These are phyloP conservation scores for Lathronympha strigana DNA, from an alignment of 2,888 invertebrate species.

Conservation along the genomic window DNA sequence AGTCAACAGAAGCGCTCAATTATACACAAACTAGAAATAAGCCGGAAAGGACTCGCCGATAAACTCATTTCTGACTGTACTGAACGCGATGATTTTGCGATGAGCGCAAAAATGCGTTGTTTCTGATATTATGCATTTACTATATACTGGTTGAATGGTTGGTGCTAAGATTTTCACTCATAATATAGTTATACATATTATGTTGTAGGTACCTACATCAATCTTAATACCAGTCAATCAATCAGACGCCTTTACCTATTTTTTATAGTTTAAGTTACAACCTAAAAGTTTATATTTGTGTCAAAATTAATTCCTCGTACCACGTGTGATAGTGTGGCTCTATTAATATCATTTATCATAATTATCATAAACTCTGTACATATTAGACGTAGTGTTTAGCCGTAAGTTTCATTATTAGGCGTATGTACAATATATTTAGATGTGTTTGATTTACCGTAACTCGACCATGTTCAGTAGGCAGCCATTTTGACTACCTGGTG, in stretches of 20 bases:
- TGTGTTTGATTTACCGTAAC: conserved; percentile 75
- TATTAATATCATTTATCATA: conserved; percentile 54
- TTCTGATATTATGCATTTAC: too few relatives aligned
- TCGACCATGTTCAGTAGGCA: conserved; percentile 51
- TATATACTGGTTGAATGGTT: too few relatives aligned
- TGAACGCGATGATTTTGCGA: too few relatives aligned
- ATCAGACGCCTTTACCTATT: neutral
- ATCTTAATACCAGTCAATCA: conserved; percentile 6
- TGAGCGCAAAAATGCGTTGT: too few relatives aligned
- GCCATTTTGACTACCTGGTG: conserved; percentile 40
- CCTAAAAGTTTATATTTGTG: conserved; percentile 13
- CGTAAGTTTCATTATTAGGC: conserved; percentile 65
- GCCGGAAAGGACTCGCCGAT: too few relatives aligned
- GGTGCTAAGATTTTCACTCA: too few relatives aligned
- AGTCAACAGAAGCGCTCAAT: too few relatives aligned
- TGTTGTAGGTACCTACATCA: neutral
- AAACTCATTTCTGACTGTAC: too few relatives aligned
- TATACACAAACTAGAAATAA: too few relatives aligned
- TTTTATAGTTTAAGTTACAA: neutral
- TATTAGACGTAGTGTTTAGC: conserved; percentile 65
- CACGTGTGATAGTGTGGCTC: conserved; percentile 38
- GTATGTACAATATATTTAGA: conserved; percentile 73
- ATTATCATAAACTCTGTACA: conserved; percentile 62
- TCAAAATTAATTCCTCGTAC: conserved; percentile 31
- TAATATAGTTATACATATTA: neutral